Percentiles rank a stretch among this genome's conserved stretches.
Evolutionary conservation across 2,888 invertebrate genomes (phyloP).

Genomic region (Lymantria dispar): DNA sequence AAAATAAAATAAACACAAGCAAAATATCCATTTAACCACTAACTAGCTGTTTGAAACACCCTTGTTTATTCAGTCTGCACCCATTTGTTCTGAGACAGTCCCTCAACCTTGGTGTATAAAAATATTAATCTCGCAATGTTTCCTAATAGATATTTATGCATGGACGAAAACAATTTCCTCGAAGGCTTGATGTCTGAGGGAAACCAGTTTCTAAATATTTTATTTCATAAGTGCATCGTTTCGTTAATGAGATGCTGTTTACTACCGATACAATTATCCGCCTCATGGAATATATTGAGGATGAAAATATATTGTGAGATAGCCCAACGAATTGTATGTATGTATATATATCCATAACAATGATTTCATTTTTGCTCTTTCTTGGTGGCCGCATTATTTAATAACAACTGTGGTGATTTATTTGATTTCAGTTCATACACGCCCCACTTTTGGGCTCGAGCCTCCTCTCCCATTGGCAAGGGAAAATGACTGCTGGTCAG

Average conservation of each 20-base stretch:
- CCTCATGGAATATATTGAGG: conserved; percentile 36
- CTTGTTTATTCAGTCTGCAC: conserved; percentile 68
- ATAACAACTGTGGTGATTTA: too few species aligned
- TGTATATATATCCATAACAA: not conserved
- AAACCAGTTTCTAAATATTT: conserved; percentile 32
- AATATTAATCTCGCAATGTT: conserved; percentile 72
- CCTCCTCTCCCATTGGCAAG: too few species aligned
- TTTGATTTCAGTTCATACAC: too few species aligned
- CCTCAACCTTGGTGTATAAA: conserved; percentile 61
- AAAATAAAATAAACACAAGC: conserved; percentile 46
- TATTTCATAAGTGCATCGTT: conserved; percentile 58
- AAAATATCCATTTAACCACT: conserved; percentile 52
- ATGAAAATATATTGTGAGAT: conserved; percentile 15
- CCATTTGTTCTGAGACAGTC: conserved; percentile 56
- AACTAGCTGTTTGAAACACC: conserved; percentile 54
- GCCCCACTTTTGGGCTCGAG: too few species aligned
- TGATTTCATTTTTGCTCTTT: not conserved
- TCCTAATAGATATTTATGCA: conserved; percentile 80
- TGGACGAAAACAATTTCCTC: conserved; percentile 70
- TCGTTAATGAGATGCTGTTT: conserved; percentile 69
- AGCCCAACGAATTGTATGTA: not conserved
- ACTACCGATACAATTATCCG: conserved; percentile 58
- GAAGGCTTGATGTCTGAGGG: conserved; percentile 47
- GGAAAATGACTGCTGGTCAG: too few species aligned
- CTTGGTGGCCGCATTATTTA: too few species aligned